A percentile compares a stretch with the other conserved stretches of the same genome.
Conservation (phyloP, 2,888 invertebrate genomes). For the Ypsolopha scabrella region DNA sequence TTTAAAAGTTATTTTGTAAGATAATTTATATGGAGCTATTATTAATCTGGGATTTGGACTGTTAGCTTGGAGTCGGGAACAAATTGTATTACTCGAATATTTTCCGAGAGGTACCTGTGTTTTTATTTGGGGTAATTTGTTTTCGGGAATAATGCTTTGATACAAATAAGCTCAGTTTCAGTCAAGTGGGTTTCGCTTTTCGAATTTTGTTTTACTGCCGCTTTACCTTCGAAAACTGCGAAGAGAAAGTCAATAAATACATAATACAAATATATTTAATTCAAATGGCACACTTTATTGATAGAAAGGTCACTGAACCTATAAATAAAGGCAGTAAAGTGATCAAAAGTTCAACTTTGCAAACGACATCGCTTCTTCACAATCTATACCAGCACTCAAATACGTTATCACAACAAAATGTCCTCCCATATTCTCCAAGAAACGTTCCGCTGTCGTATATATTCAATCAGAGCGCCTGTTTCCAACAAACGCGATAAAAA, state of each 20-base stretch:
- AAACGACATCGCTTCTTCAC: background rate
- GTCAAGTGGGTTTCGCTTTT: too few species aligned
- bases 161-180: too few species aligned
- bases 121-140: background rate
- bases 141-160: background rate
- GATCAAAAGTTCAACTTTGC: background rate
- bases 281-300: too few species aligned
- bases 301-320: too few species aligned
- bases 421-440: constrained; percentile 19
- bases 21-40: constrained; percentile 23
- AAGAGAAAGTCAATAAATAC: too few species aligned
- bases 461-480: constrained; percentile 34
- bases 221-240: too few species aligned
- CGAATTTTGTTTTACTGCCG: too few species aligned
- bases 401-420: constrained; percentile 17
- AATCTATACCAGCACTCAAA: background rate
- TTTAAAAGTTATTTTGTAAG: constrained; percentile 14
- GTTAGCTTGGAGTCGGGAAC: background rate
- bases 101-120: background rate
- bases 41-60: constrained; percentile 12
- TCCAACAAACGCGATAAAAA: constrained; percentile 36
- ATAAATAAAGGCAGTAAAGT: background rate
- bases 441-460: constrained; percentile 31
- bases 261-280: too few species aligned
- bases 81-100: background rate